Evolutionary conservation across 2,113 vertebrate genomes (phyloP), one percentile per base, ranked within the genome.

Genomic region (Crypturellus undulatus): DNA sequence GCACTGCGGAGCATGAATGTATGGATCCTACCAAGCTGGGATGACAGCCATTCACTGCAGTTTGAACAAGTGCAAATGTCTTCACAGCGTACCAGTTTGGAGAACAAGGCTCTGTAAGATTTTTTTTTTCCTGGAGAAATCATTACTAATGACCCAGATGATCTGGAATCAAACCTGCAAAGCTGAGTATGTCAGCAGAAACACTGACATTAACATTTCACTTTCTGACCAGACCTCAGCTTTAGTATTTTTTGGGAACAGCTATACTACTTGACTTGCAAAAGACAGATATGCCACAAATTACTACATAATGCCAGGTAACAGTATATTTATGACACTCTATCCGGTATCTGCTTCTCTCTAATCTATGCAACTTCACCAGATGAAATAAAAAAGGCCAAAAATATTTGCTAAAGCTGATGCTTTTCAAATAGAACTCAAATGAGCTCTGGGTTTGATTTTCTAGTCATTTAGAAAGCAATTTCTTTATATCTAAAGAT

Each of bases 141-240:
- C 20, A 54, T 43, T 90, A 73, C 79, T 54, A 80, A 73, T 56
- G 28, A 94, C 51, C 30, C 87, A 80, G 56, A 75, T 78, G 40
- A 90, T 36, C 5, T 63, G 52, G 36, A 90, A 92, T 88, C 76
- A 89, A 59, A 79, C 43, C 47, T 68, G 73, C 34, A 90, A 75
- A 87, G 42, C 42, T 89, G 42, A 80, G 40, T 18, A 32, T 9
- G 56, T 60, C 80, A 73, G 38, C 45, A 84, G 64, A 90, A 92
- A 90, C 0, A 0, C 13, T 77, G 56, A 80, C 15, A 38, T 72
- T 32, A 83, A 71, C 25, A 30, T 28, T 64, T 18, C 17, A 25
- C 26, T 19, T 81, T 56, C 47, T 2, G 1, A 52, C 12, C 69
- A 68, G 77, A 60, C 32, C 40, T 81, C 73, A 47, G 6, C 38